Base-by-base conservation (phyloP, 2,113 vertebrate species). In the Larimichthys crocea region DNA sequence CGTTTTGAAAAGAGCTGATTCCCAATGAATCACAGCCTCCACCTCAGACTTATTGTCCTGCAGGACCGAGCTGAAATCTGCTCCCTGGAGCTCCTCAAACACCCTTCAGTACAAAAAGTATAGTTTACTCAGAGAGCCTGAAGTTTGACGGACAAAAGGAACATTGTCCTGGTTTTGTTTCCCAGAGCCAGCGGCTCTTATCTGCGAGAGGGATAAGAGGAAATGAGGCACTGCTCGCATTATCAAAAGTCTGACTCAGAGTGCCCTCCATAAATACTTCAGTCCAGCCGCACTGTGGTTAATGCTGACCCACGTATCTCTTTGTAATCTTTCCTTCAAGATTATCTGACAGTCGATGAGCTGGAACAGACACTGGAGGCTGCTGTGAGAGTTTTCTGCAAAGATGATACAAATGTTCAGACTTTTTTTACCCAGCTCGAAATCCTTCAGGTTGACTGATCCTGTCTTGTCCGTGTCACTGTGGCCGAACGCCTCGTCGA, bases 161-260 rank as follows among this genome's bases (percentile, higher is more conserved):
- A 81, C 84, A 88, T 86, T 86, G 84, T 87, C 61, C 74, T n/a
- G 76, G 60, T 53, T 81, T 56, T 31, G 72, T 88, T 86, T 87
- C 76, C 76, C 73, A 83, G 72, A 82, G 72, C 31, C 60, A 60
- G 74, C 73, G 64, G 31, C 68, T 87, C 65, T 87, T 74, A 87
- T 91, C 83, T 77, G 29, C 7, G 52, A 46, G 52, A 48, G 26
- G 48, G 61, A 46, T 50, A 42, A 74, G 74, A 81, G 86, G 87
- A 85, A 88, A 78, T 70, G 81, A 86, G 71, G 67, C 59, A 76
- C 62, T 7, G 29, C 68, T 85, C 19, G 26, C 44, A 72, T 80
- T 82, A 74, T 82, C 73, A 49, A 67, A 76, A 62, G 73, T 9
- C 70, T 82, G 75, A 84, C 40, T 85, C 82, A 82, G 66, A 80